Evolutionary conservation across 2,888 invertebrate genomes (phyloP).

Genomic region (Diploptera punctata): DNA sequence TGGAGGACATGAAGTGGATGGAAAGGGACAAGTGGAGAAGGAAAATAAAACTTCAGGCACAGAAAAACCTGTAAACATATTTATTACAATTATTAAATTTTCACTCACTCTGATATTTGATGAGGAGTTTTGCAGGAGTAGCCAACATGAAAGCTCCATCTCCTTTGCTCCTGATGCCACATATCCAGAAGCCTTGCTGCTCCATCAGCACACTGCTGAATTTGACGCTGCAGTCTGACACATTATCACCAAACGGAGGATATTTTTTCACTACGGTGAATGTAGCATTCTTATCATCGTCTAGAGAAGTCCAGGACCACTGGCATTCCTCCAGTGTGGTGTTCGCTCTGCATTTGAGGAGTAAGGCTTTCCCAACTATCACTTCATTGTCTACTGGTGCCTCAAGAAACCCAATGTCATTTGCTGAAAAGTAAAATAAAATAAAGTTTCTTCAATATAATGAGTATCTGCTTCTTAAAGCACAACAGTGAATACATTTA

Average conservation of each 20-base stretch:
- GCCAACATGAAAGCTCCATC: neutral
- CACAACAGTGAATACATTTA: no score
- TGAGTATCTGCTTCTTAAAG: no score
- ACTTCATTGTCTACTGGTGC: neutral
- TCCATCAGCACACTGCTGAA: constrained; percentile 53
- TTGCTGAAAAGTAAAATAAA: no score
- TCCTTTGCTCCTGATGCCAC: constrained; percentile 45
- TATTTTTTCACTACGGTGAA: constrained; percentile 51
- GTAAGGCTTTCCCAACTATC: neutral
- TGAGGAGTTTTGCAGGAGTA: neutral
- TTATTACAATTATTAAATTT: no score
- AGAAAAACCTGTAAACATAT: no score
- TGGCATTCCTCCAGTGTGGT: constrained; percentile 52
- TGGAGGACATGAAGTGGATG: no score
- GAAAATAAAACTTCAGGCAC: no score
- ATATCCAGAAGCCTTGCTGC: constrained; percentile 54
- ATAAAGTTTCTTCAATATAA: no score
- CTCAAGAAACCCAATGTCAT: neutral
- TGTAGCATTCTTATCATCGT: constrained; percentile 32
- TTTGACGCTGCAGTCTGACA: constrained; percentile 54
- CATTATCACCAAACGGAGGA: constrained; percentile 53
- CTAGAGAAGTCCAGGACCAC: constrained; percentile 54
- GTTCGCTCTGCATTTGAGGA: constrained; percentile 48
- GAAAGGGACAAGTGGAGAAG: no score
- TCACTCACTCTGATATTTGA: neutral